Evolutionary conservation across 1,140 invertebrate genomes (phyloP).

Genomic region (Battus philenor): DNA sequence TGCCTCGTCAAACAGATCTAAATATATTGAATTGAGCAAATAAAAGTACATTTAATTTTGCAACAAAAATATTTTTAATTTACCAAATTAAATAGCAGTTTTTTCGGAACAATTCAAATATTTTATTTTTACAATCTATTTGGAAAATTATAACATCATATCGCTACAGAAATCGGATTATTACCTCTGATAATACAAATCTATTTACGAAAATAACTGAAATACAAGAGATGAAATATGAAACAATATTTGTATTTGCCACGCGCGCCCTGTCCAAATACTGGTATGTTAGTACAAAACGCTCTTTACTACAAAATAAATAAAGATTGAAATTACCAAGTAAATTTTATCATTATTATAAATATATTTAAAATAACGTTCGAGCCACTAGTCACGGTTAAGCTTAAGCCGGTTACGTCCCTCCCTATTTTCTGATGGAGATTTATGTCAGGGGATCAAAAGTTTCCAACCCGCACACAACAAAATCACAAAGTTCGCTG

Average conservation of each 20-base stretch:
- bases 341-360: conserved; percentile 67
- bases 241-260: conserved; percentile 55
- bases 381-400: conserved; percentile 59
- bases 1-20: no score
- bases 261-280: conserved; percentile 38
- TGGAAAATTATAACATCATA: conserved; percentile 20
- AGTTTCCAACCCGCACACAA: conserved; percentile 49
- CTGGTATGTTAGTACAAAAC: conserved; percentile 47
- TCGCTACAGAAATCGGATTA: conserved; percentile 49
- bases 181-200: conserved; percentile 46
- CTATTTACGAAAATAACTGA: conserved; percentile 46
- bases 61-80: no score
- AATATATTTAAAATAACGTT: conserved; percentile 62
- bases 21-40: no score
- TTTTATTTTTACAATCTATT: no score
- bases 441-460: conserved; percentile 74
- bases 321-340: conserved; percentile 57
- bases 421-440: conserved; percentile 73
- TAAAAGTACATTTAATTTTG: no score
- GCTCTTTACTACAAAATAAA: conserved; percentile 50
- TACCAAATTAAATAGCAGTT: no score
- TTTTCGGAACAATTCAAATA: no score
- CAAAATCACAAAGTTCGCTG: conserved; percentile 5
- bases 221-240: conserved; percentile 44
- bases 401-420: conserved; percentile 72